Conservation (phyloP, 2,888 invertebrate species). For the Craniophora ligustri region DNA sequence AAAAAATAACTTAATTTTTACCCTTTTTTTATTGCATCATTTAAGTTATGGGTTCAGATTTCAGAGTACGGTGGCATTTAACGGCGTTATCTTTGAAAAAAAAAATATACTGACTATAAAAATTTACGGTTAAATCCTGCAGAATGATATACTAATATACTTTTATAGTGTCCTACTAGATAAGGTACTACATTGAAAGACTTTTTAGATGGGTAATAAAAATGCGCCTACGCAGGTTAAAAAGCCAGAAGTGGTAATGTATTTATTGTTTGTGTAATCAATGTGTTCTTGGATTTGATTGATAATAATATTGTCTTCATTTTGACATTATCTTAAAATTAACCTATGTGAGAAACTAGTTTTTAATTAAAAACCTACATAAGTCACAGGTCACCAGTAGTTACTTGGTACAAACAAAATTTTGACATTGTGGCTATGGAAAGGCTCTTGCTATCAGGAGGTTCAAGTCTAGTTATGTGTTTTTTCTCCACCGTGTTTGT, state of each 20-base stretch:
- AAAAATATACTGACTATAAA: constrained; percentile 18
- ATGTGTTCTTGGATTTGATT: too few relatives aligned
- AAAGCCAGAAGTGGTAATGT: neutral
- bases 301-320: too few relatives aligned
- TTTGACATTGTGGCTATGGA: too few relatives aligned
- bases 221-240: neutral
- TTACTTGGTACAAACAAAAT: too few relatives aligned
- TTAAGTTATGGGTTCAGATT: constrained; percentile 28
- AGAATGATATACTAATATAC: constrained; percentile 1
- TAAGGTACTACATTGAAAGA: neutral
- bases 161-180: constrained; percentile 3
- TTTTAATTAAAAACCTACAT: too few relatives aligned
- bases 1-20: constrained; percentile 51
- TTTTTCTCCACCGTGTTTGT: too few relatives aligned
- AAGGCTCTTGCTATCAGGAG: too few relatives aligned
- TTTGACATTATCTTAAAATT: too few relatives aligned
- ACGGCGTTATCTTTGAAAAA: constrained; percentile 20
- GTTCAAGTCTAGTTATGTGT: too few relatives aligned
- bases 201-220: neutral
- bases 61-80: constrained; percentile 19
- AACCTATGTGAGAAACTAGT: too few relatives aligned
- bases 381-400: too few relatives aligned
- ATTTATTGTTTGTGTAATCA: neutral
- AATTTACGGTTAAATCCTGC: constrained; percentile 2
- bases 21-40: constrained; percentile 24